These are phyloP conservation scores for Trichomycterus rosablanca DNA, from an alignment of 2,113 vertebrate species.

Conservation along the genomic window DNA sequence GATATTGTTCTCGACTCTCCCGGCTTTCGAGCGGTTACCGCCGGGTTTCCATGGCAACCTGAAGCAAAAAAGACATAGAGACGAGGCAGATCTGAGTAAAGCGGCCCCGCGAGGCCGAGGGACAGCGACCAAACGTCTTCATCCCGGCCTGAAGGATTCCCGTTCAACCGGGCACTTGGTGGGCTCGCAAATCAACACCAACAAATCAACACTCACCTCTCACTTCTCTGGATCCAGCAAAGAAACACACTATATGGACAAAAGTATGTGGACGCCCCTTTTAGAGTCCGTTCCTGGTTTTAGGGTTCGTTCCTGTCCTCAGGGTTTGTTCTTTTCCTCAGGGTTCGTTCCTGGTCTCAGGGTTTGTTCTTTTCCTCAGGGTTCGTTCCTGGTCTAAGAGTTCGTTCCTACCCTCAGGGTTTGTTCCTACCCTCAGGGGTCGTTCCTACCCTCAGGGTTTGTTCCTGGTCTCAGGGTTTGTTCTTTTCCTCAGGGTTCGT, in stretches of 20 bases:
- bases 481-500: no score
- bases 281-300: no score
- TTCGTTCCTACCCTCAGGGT: no score
- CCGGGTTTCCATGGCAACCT: constrained; percentile 70
- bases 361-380: no score
- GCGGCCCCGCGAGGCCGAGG: constrained; percentile 36
- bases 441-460: no score
- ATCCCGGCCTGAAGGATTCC: constrained; percentile 30
- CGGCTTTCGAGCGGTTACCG: constrained; percentile 57
- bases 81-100: constrained; percentile 53
- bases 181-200: constrained; percentile 7
- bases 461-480: no score
- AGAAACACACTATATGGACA: neutral
- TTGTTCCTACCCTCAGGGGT: no score
- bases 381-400: no score
- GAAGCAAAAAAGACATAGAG: constrained; percentile 61
- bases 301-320: no score
- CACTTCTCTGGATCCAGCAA: neutral
- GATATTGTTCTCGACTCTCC: constrained; percentile 42
- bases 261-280: no score
- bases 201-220: neutral
- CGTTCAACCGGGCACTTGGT: constrained; percentile 8
- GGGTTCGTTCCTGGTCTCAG: no score
- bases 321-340: no score
- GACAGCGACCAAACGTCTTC: constrained; percentile 38